Base-by-base conservation (phyloP, 2,888 invertebrate species). In the Tillus elongatus region DNA sequence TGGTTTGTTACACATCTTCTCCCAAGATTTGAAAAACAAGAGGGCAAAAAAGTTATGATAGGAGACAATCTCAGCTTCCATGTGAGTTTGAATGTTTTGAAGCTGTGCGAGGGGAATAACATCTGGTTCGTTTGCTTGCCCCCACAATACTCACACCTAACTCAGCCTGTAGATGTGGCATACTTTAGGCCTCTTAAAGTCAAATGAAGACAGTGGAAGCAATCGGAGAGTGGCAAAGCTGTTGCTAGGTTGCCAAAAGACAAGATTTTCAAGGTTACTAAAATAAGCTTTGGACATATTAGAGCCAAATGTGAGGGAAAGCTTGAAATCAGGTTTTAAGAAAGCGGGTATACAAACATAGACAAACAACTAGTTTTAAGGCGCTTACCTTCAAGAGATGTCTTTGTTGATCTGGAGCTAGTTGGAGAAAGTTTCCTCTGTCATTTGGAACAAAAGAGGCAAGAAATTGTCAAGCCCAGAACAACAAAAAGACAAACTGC, bases 91-190 rank as follows among this genome's bases (percentile, higher is more conserved):
- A 42, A 41, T 12, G 48, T 58, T 33, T 13, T 60, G 3, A 15
- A 41, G 16, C 13, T 38, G 12, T 61, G 58, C 39, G 38, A 52
- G 36, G 42, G 49, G 19, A 45, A 54, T 34, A 35, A 54, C 32
- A 54, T 60, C 15, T 30, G 16, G 3, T 57, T 58, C 43, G 40
- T 55, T 12, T 46, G 38, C 19, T 40, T 57, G 14, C 56, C 56
- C 2, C 44, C 48, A 6, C 51, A 54, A 29, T 34, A 40, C 2
- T 47, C 49, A 1, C 52, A 52, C 27, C 29, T 51, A 13, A 33
- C 32, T 2, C 55, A 57, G 19, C 54, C 55, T 3, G 35, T 57
- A 14, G 50, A 37, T 15, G 2, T 34, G 27, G 31, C 31, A 10
- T 31, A 31, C 13, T 31, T 31, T 9, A 27, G 34, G n/a, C 38